phyloP scores from a whole-genome alignment of 2,797 vertebrate species.

The Falco biarmicus region DNA sequence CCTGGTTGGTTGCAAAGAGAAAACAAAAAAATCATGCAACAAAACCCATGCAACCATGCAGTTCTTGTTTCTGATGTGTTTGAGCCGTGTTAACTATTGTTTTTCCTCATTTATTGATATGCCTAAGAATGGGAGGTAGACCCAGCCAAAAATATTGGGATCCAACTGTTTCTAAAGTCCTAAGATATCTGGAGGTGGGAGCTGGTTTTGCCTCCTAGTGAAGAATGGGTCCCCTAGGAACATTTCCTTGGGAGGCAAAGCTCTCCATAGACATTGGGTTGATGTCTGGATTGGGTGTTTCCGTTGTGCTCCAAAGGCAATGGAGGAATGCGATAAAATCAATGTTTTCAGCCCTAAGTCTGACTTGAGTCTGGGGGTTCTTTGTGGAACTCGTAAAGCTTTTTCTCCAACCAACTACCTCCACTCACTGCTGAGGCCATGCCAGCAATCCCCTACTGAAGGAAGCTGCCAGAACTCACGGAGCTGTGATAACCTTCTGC shows the following conservation, averaged over 20 bases:
- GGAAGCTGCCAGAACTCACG: not conserved
- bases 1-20: not conserved
- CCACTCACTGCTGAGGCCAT: accelerated
- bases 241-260: not conserved
- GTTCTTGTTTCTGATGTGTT: not conserved
- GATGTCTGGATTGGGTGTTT: not conserved
- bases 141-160: not conserved
- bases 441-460: not conserved
- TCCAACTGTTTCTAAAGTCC: not conserved
- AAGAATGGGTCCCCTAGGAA: not conserved
- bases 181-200: not conserved
- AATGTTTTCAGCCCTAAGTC: not conserved
- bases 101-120: not conserved
- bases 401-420: not conserved
- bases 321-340: not conserved
- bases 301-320: not conserved
- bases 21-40: not conserved
- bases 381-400: conserved; percentile 15
- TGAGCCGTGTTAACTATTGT: not conserved
- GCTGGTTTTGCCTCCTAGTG: not conserved
- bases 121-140: not conserved
- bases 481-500: not conserved
- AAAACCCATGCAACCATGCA: not conserved
- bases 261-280: accelerated
- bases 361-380: not conserved